Evolutionary conservation across 2,797 vertebrate species (phyloP).

Genomic region (Adrianichthys oophorus): DNA sequence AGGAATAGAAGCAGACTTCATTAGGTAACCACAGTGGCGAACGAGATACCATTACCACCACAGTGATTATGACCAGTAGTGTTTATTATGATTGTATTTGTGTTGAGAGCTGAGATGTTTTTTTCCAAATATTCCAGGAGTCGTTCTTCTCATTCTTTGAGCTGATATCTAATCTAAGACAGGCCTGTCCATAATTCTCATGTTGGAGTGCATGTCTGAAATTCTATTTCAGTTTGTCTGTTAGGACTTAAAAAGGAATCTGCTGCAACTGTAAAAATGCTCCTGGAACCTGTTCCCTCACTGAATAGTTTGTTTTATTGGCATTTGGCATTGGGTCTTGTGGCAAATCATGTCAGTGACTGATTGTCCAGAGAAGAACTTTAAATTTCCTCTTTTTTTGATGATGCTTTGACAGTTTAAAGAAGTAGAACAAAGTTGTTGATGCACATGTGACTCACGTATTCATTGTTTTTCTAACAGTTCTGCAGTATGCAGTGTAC

Average conservation of each 20-base stretch:
- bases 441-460: background rate
- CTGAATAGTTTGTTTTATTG: too few species aligned
- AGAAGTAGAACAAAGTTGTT: slow-evolving; percentile 8
- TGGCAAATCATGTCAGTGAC: slow-evolving; percentile 26
- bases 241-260: slow-evolving; percentile 59
- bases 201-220: slow-evolving; percentile 49
- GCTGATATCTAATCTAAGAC: slow-evolving; percentile 49
- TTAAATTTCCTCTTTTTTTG: slow-evolving; percentile 13
- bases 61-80: slow-evolving; percentile 46
- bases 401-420: slow-evolving; percentile 11
- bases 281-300: slow-evolving; percentile 47
- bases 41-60: slow-evolving; percentile 58
- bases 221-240: slow-evolving; percentile 39
- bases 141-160: slow-evolving; percentile 29
- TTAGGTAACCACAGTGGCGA: slow-evolving; percentile 56
- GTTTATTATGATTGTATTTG: slow-evolving; percentile 22
- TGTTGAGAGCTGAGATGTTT: slow-evolving; percentile 19
- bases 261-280: slow-evolving; percentile 69
- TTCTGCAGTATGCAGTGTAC: slow-evolving; percentile 11
- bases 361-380: slow-evolving; percentile 9
- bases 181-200: slow-evolving; percentile 52
- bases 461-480: background rate
- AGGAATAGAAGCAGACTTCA: slow-evolving; percentile 60
- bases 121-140: slow-evolving; percentile 30
- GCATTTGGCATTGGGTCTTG: slow-evolving; percentile 12